Evolutionary conservation across 2,797 vertebrate genomes (phyloP).

Genomic region (Darevskia nairensis): DNA sequence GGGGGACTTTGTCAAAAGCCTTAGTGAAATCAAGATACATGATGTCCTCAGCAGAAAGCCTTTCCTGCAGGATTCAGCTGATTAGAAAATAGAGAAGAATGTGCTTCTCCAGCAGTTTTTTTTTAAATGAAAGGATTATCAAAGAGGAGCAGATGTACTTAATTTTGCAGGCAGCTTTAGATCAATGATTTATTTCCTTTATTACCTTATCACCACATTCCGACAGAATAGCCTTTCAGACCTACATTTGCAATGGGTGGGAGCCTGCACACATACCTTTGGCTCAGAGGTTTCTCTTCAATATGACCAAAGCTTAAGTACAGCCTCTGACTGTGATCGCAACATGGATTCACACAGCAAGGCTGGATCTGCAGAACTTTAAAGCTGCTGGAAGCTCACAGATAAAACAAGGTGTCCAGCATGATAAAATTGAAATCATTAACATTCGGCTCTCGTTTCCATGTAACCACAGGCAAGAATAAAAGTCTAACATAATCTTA

Average conservation of each 20-base stretch:
- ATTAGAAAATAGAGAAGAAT: background rate
- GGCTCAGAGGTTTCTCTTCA: constrained; percentile 5
- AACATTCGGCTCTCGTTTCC: constrained; percentile 11
- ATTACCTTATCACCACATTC: constrained; percentile 2
- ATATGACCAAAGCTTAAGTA: background rate
- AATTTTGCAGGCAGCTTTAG: constrained; percentile 20
- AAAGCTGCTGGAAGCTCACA: constrained; percentile 1
- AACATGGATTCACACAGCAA: background rate
- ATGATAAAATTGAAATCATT: background rate
- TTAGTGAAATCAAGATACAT: too few species aligned
- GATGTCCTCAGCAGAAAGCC: background rate
- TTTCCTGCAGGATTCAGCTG: background rate
- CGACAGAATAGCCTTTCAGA: background rate
- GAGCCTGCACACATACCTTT: background rate
- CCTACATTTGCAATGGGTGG: background rate
- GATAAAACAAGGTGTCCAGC: background rate
- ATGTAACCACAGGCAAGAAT: background rate
- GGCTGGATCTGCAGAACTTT: background rate
- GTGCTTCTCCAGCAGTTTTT: background rate
- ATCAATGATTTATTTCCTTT: constrained; percentile 14
- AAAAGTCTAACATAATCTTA: background rate
- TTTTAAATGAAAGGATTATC: background rate
- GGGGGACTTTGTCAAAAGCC: too few species aligned
- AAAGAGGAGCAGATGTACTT: background rate
- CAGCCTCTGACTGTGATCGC: background rate